A percentile compares a stretch with the other conserved stretches of the same genome.
Evolutionary conservation across 1,140 invertebrate species (phyloP).

Genomic region (Bombus fervidus): DNA sequence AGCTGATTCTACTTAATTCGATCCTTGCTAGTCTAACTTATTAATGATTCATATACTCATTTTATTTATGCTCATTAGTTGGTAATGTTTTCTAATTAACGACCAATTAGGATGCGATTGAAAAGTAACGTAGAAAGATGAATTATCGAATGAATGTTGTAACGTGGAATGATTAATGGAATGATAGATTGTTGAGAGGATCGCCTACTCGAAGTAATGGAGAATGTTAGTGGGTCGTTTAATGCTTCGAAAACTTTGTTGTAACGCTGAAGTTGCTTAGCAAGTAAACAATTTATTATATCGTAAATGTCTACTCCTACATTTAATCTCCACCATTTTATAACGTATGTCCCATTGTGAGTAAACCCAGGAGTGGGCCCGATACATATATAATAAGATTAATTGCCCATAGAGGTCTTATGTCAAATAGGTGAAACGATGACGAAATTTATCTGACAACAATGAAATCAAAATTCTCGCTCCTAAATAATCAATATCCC

Average conservation of each 20-base stretch:
- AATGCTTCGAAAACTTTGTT: background rate
- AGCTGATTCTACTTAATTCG: background rate
- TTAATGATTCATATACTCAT: background rate
- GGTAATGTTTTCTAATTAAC: background rate
- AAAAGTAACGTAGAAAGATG: background rate
- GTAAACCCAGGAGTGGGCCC: background rate
- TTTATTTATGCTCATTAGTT: background rate
- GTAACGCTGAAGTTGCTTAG: background rate
- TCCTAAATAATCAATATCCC: background rate
- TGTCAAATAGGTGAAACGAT: background rate
- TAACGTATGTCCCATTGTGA: background rate
- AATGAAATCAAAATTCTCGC: background rate
- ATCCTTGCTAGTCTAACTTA: background rate
- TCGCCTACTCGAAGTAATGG: slow-evolving; percentile 1
- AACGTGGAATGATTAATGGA: background rate
- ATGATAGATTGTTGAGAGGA: slow-evolving; percentile 1
- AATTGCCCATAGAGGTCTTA: background rate
- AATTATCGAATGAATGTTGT: background rate
- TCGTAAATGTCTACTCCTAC: background rate
- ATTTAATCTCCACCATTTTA: no score
- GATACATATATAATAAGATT: background rate
- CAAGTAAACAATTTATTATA: background rate
- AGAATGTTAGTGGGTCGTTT: background rate
- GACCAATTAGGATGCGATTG: background rate
- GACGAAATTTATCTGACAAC: background rate